Conservation (phyloP, 2,888 invertebrate genomes). For the Drosophila flavopinicola region DNA sequence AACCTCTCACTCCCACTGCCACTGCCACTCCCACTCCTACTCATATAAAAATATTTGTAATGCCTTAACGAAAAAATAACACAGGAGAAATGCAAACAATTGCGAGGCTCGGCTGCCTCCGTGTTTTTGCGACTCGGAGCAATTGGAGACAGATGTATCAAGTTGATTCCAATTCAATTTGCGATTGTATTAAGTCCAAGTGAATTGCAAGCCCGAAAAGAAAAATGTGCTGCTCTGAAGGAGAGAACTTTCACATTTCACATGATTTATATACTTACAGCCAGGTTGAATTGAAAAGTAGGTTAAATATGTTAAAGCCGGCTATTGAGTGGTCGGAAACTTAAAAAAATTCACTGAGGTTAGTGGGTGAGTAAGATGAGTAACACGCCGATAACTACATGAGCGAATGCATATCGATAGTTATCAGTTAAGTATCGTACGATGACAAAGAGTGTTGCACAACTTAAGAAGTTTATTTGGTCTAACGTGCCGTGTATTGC, state of each 20-base stretch:
- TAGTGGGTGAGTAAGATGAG: no score
- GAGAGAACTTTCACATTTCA: no score
- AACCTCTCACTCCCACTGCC: not conserved
- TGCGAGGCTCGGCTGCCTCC: constrained; percentile 22
- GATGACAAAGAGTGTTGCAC: no score
- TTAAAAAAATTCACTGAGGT: no score
- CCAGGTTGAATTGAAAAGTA: not conserved
- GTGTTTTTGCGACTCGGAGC: constrained; percentile 11
- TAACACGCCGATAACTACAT: no score
- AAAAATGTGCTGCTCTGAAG: not conserved
- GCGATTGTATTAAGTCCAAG: constrained; percentile 5
- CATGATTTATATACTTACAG: no score
- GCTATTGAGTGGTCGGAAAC: no score
- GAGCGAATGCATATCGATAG: no score
- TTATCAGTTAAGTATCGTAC: no score
- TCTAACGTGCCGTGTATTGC: no score
- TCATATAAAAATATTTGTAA: constrained; percentile 54
- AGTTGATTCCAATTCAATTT: constrained; percentile 26
- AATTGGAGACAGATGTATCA: constrained; percentile 13
- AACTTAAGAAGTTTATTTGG: no score
- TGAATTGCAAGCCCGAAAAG: not conserved
- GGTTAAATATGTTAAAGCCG: no score
- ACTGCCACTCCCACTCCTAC: constrained; percentile 5
- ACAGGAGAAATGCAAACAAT: constrained; percentile 42
- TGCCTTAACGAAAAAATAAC: constrained; percentile 44